Base-by-base conservation (phyloP, 2,113 vertebrate genomes). In the Eira barbara region DNA sequence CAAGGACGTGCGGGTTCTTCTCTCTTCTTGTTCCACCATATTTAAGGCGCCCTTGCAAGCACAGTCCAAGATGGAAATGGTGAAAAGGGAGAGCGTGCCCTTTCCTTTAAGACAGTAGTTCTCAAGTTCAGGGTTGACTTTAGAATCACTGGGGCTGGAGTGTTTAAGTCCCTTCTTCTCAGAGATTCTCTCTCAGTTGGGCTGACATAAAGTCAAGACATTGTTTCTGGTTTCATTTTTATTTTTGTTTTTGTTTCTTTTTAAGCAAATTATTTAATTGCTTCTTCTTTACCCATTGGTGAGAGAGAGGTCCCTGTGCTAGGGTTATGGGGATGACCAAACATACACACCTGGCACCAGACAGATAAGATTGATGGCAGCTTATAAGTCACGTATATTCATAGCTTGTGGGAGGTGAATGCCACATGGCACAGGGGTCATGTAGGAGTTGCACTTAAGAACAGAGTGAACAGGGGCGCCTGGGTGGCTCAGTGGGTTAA, bases 361-460 rank as follows among this genome's bases (percentile, higher is more conserved):
- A 71, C 17, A 59, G 63, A 36, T 49, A 52, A 34, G 31, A 25
- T 3, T 8, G 18, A 7, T 6, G 13, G 11, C 25, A 57, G 29
- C 10, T 69, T 49, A 49, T 36, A 17, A 80, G 8, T 83, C 39
- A 49, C 55, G 3, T 27, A 12, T 25, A 47, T 23, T 25, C 27
- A 31, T 2, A 61, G 36, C 7, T 45, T 23, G 34, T 11, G 29
- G 12, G 39, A 36, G 31, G 52, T 39, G 4, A 20, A 10, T 0
- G 0, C 9, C 2, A 8, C 23, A 11, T 23, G 6, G 23, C 57
- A 18, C 0, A 34, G 39, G 39, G 63, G 29, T 10, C 42, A 45
- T 0, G 0, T 39, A 29, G 9, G 21, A 11, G 25, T 7, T 52
- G 21, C 10, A 31, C 45, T 47, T 3, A 4, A 27, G 7, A 74